phyloP scores from a whole-genome alignment of 2,888 invertebrate genomes.

The Stenurella melanura region DNA sequence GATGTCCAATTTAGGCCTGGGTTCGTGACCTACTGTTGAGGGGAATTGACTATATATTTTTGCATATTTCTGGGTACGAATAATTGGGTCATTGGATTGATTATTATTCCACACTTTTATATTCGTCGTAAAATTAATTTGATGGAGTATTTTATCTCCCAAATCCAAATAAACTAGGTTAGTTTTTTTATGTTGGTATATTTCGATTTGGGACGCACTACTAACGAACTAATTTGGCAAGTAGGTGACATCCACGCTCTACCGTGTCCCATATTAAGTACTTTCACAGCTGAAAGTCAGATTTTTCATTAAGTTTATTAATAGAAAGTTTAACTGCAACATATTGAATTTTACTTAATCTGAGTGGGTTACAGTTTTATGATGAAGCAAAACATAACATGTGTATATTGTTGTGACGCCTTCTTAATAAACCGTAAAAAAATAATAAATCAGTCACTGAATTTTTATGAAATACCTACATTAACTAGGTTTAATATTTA shows the following conservation, averaged over 20 bases:
- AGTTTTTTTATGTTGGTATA: background rate
- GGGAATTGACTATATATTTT: too few species aligned
- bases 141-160: background rate
- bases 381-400: background rate
- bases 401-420: background rate
- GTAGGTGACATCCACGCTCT: background rate
- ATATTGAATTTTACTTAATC: background rate
- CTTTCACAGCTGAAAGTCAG: background rate
- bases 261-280: background rate
- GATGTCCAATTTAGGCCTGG: too few species aligned
- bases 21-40: too few species aligned
- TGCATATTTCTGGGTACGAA: background rate
- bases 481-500: background rate
- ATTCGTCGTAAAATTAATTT: background rate
- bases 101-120: background rate
- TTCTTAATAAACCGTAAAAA: background rate
- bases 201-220: background rate
- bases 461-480: conserved; percentile 2
- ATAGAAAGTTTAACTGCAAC: background rate
- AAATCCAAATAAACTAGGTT: background rate
- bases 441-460: background rate
- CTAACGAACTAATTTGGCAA: conserved; percentile 1
- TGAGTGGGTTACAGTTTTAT: conserved; percentile 2
- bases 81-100: background rate
- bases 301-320: background rate